A percentile compares a stretch with the other conserved stretches of the same genome.
These are phyloP conservation scores for Tetramorium simillimum DNA, from an alignment of 1,140 invertebrate species.

Conservation along the genomic window DNA sequence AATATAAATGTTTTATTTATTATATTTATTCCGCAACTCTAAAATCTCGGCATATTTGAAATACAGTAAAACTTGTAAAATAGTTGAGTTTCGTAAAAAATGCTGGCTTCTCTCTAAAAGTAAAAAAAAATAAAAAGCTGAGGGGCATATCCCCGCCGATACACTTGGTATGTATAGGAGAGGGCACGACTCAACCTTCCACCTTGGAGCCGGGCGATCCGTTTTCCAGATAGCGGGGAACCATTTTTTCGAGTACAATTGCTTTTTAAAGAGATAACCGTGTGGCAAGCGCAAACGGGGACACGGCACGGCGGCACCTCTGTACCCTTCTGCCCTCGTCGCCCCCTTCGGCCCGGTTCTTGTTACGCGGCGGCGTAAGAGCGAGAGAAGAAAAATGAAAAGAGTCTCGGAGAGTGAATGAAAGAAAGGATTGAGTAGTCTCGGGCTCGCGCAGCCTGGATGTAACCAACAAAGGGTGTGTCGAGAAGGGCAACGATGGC, in stretches of 20 bases:
- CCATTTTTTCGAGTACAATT: slow-evolving; percentile 79
- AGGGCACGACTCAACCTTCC: slow-evolving; percentile 33
- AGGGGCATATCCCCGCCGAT: not conserved
- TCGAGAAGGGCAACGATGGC: slow-evolving; percentile 81
- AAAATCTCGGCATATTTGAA: not conserved
- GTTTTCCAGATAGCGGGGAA: slow-evolving; percentile 67
- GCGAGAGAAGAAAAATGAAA: slow-evolving; percentile 80
- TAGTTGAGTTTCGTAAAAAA: not conserved
- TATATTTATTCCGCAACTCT: not conserved
- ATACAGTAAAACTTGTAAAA: not conserved
- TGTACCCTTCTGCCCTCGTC: not conserved
- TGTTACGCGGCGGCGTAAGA: slow-evolving; percentile 55
- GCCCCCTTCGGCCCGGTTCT: slow-evolving; percentile 34
- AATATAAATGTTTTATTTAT: not conserved
- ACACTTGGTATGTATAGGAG: not conserved
- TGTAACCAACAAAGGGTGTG: slow-evolving; percentile 84
- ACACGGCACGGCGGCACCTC: slow-evolving; percentile 53
- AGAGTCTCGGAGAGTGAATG: slow-evolving; percentile 75
- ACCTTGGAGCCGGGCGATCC: slow-evolving; percentile 55
- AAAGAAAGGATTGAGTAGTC: slow-evolving; percentile 85
- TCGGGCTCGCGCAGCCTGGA: slow-evolving; percentile 73
- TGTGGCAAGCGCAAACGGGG: slow-evolving; percentile 57
- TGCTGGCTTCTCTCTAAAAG: not conserved
- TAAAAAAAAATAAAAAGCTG: not conserved
- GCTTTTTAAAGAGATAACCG: slow-evolving; percentile 78